Percentiles rank a stretch among this genome's conserved stretches.
phyloP scores from a whole-genome alignment of 1,140 invertebrate species.

The Bombus confusus region DNA sequence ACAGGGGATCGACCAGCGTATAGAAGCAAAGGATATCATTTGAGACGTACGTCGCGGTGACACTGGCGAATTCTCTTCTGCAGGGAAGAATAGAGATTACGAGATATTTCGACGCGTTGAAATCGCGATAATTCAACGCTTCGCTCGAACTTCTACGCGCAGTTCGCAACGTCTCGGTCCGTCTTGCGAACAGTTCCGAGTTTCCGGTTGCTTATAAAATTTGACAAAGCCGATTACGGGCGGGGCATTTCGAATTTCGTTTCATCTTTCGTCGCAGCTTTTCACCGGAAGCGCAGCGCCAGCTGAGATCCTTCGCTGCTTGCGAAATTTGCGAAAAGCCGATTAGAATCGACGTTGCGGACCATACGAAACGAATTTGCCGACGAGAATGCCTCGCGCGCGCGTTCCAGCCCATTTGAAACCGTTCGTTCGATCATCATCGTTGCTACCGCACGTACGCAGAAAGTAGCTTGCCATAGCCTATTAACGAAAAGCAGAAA shows the following conservation, averaged over 20 bases:
- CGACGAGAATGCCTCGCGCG: not conserved
- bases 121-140: not conserved
- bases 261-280: not conserved
- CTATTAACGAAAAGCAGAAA: no score
- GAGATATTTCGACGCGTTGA: no score
- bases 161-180: not conserved
- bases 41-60: no score
- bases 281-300: not conserved
- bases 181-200: not conserved
- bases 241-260: not conserved
- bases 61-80: no score
- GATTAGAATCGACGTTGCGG: not conserved
- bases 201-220: slow-evolving; percentile 1
- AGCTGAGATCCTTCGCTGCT: not conserved
- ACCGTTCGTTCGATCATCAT: not conserved
- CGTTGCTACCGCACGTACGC: not conserved
- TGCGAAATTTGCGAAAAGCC: slow-evolving; percentile 19
- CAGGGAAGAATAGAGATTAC: no score
- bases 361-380: not conserved
- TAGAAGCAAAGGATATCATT: no score
- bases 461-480: no score
- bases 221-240: slow-evolving; percentile 17
- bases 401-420: not conserved
- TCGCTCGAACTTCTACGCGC: not conserved
- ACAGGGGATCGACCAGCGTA: no score